These are phyloP conservation scores for Enteromius viviparus DNA, from an alignment of 2,797 vertebrate genomes.

Conservation along the genomic window DNA sequence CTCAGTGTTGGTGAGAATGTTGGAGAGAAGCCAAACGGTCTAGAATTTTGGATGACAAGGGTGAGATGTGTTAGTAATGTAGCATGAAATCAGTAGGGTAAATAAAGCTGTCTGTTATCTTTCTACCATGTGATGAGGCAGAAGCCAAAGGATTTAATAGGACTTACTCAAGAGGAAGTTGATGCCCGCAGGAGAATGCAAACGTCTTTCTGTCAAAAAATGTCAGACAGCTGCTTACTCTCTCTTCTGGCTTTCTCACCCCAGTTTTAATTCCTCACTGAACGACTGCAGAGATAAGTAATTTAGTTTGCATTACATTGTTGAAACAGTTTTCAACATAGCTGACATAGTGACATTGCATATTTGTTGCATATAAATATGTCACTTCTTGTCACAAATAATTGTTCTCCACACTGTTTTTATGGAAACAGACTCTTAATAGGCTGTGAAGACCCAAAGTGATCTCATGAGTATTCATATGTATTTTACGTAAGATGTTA, in stretches of 20 bases:
- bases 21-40: conserved; percentile 50
- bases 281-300: conserved; percentile 41
- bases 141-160: conserved; percentile 66
- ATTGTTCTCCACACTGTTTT: not conserved
- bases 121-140: conserved; percentile 67
- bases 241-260: conserved; percentile 30
- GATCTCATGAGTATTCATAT: not conserved
- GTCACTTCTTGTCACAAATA: conserved; percentile 40
- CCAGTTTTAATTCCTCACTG: conserved; percentile 30
- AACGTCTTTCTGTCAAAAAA: conserved; percentile 62
- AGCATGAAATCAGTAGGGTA: conserved; percentile 71
- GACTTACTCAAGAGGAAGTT: conserved; percentile 66
- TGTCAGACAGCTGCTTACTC: conserved; percentile 59
- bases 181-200: conserved; percentile 61
- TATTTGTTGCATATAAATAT: conserved; percentile 26
- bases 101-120: conserved; percentile 73
- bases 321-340: conserved; percentile 32
- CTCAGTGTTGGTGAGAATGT: conserved; percentile 37
- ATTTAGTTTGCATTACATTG: conserved; percentile 45
- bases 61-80: conserved; percentile 64
- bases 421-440: not conserved
- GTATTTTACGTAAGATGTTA: not conserved
- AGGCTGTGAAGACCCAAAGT: not conserved
- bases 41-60: conserved; percentile 66
- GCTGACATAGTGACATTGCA: conserved; percentile 27